Base-by-base conservation (phyloP, 2,797 vertebrate species). In the Enteromius mattozi region DNA sequence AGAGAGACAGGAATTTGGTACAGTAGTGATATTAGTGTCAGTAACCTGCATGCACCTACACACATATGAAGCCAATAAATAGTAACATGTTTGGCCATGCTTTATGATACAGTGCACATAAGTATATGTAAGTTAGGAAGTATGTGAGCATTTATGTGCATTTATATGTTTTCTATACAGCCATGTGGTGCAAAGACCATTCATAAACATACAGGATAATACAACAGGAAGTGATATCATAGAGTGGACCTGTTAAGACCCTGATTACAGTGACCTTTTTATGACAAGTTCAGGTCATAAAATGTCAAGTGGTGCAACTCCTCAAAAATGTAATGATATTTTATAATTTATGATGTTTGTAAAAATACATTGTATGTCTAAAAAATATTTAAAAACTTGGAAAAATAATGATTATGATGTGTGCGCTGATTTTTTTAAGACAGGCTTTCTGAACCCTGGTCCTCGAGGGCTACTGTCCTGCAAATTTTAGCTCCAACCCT, bases 181-280 rank as follows among this genome's bases (percentile, higher is more conserved):
- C 16, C 19, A 76, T 14, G 19, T 37, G 21, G 30, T 16, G 12
- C 3, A 40, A 40, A 1, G 0, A n/a, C 4, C 33, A 59, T 40
- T 21, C 51, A 56, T 35, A 37, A 37, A 76, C 4, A 35, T 13
- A 10, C 13, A 33, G 61, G 27, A 24, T 19, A 17, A 21, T 54
- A 21, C 71, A 35, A 54, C 47, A 54, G 27, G 9, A 74, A 74
- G 19, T 75, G 5, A 74, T 51, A 35, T 74, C 70, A 72, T 33
- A 51, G 4, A 17, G 14, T 47, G 69, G 45, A 35, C 17, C 47
- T 27, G 2, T 4, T 10, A 33, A 21, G 16, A 56, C 30, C 49
- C 30, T 35, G 5, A 56, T 35, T 33, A 54, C 30, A 35, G 35
- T 14, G 19, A 21, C 10, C 10, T 37, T 24, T 75, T 37, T 24